A percentile compares a stretch with the other conserved stretches of the same genome.
These are phyloP conservation scores for Hippocampus barbouri DNA, from an alignment of 2,113 vertebrate species.

Conservation along the genomic window DNA sequence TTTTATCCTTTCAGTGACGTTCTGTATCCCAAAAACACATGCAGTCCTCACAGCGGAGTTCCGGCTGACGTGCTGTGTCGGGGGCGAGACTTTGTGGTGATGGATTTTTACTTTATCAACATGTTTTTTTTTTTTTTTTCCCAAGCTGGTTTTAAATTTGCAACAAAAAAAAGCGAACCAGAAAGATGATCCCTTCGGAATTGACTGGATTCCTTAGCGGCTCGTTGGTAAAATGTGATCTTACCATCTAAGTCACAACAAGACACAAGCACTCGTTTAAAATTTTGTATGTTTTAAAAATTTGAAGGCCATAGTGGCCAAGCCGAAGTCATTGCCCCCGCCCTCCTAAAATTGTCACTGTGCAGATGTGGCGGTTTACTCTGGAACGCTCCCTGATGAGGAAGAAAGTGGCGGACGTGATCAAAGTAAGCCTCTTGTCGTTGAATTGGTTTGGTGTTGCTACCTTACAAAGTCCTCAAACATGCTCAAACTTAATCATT, in stretches of 20 bases:
- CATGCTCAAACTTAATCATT: neutral
- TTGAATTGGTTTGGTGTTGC: neutral
- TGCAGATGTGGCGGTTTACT: constrained; percentile 96
- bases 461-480: neutral
- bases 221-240: neutral
- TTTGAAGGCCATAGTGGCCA: neutral
- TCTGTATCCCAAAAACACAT: constrained; percentile 92
- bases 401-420: constrained; percentile 85
- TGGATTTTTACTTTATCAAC: no score
- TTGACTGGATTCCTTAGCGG: neutral
- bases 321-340: no score
- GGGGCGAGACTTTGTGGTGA: constrained; percentile 94
- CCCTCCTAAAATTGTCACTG: no score
- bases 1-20: constrained; percentile 80
- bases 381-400: constrained; percentile 88
- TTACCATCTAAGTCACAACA: neutral
- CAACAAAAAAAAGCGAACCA: neutral
- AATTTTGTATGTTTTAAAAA: no score
- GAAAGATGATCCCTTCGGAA: no score
- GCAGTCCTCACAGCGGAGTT: constrained; percentile 92
- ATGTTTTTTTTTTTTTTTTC: neutral
- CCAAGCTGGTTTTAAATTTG: neutral
- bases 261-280: no score
- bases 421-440: constrained; percentile 78
- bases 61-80: constrained; percentile 93